A percentile compares a stretch with the other conserved stretches of the same genome.
Conservation (phyloP, 1,140 invertebrate species). For the Samia ricini region DNA sequence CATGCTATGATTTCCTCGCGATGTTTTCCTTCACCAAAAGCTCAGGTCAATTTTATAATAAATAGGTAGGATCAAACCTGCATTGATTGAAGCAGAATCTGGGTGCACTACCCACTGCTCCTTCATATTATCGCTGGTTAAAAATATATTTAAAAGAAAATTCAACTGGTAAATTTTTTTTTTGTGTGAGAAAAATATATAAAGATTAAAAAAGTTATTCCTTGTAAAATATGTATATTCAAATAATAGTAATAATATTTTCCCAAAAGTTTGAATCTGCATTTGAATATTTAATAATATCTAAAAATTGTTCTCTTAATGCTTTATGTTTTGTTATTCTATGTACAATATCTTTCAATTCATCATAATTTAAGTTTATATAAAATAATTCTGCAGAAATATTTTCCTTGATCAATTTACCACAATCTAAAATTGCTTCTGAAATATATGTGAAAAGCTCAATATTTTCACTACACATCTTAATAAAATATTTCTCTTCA, state of each 20-base stretch:
- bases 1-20: too few relatives aligned
- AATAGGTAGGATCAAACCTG: too few relatives aligned
- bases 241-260: slow-evolving; percentile 30
- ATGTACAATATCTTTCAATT: slow-evolving; percentile 70
- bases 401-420: slow-evolving; percentile 48
- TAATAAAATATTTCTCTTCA: slow-evolving; percentile 56
- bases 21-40: too few relatives aligned
- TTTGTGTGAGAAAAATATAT: too few relatives aligned
- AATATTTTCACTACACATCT: slow-evolving; percentile 64
- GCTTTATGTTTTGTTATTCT: slow-evolving; percentile 44
- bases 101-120: too few relatives aligned
- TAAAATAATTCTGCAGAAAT: slow-evolving; percentile 69
- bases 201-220: background rate
- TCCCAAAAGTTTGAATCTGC: slow-evolving; percentile 46
- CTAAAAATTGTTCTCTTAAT: slow-evolving; percentile 48
- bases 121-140: too few relatives aligned
- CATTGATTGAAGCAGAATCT: too few relatives aligned
- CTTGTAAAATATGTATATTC: background rate
- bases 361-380: slow-evolving; percentile 72
- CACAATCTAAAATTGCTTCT: slow-evolving; percentile 78
- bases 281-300: slow-evolving; percentile 26
- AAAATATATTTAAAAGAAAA: too few relatives aligned
- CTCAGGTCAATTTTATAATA: too few relatives aligned
- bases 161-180: too few relatives aligned
- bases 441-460: slow-evolving; percentile 73